phyloP scores from a whole-genome alignment of 2,797 vertebrate genomes.

The Brachyalestes nurse region DNA sequence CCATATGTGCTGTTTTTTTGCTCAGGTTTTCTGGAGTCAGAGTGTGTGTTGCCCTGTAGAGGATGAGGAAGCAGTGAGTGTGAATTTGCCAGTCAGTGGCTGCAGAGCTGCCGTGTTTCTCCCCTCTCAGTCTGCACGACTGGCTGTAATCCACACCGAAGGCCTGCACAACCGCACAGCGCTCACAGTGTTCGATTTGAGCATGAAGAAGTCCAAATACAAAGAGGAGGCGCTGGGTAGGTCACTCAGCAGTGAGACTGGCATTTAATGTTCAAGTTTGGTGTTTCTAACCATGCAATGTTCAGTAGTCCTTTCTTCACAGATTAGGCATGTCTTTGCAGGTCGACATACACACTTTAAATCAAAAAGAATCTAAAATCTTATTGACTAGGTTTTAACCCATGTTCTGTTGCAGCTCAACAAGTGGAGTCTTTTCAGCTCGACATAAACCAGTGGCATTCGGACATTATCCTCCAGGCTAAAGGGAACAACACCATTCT shows the following conservation, averaged over 20 bases:
- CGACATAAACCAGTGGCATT: conserved; percentile 19
- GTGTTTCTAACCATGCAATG: not conserved
- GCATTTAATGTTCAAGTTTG: not conserved
- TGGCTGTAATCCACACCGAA: conserved; percentile 67
- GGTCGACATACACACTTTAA: too few species aligned
- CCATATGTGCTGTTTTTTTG: conserved; percentile 1
- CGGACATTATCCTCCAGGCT: conserved; percentile 70
- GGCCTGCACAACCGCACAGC: conserved; percentile 35
- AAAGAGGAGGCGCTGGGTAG: conserved; percentile 71
- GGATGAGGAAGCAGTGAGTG: conserved; percentile 66
- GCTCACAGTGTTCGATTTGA: conserved; percentile 73
- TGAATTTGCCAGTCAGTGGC: conserved; percentile 63
- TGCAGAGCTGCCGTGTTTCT: conserved; percentile 75
- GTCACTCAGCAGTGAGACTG: not conserved
- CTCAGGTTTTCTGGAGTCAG: conserved; percentile 72
- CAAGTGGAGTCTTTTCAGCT: conserved; percentile 76
- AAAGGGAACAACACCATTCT: conserved; percentile 75
- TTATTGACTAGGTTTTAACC: too few species aligned
- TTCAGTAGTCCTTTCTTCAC: not conserved
- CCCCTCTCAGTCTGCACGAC: conserved; percentile 72
- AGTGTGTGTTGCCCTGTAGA: conserved; percentile 64
- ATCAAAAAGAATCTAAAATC: too few species aligned
- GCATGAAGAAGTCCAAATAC: conserved; percentile 71
- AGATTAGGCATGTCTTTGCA: too few species aligned
- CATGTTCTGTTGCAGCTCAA: conserved; percentile 58